Evolutionary conservation across 2,113 vertebrate genomes (phyloP).

Genomic region (Thymallus thymallus): DNA sequence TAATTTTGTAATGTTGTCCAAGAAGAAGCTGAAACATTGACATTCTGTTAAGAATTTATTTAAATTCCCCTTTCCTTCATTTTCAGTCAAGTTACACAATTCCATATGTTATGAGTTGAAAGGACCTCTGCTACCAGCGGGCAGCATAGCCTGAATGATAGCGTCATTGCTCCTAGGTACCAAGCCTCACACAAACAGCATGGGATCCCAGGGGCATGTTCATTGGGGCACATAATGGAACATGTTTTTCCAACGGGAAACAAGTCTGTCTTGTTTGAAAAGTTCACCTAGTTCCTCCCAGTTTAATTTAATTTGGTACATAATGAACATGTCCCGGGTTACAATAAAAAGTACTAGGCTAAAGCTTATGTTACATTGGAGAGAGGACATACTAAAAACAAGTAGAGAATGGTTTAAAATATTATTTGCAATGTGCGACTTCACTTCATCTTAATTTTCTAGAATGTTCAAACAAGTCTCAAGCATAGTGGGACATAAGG

Average conservation of each 20-base stretch:
- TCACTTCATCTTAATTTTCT: not conserved
- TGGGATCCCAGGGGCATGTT: too few relatives aligned
- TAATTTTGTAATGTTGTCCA: too few relatives aligned
- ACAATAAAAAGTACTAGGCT: not conserved
- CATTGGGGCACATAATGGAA: too few relatives aligned
- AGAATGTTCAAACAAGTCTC: not conserved
- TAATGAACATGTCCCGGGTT: not conserved
- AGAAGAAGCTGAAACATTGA: not conserved
- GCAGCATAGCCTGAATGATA: not conserved
- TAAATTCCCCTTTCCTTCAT: not conserved
- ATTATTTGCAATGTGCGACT: not conserved
- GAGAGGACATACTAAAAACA: not conserved
- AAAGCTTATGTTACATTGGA: not conserved
- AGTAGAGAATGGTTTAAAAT: not conserved
- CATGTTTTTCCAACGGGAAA: too few relatives aligned
- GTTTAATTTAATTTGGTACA: too few relatives aligned
- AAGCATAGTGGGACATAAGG: not conserved
- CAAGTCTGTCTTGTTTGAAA: too few relatives aligned
- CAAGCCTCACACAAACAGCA: not conserved
- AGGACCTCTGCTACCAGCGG: not conserved
- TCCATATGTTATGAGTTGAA: not conserved
- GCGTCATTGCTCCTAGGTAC: not conserved
- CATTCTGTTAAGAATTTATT: not conserved
- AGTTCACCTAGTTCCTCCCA: too few relatives aligned
- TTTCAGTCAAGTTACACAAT: not conserved